Evolutionary conservation across 2,113 vertebrate species (phyloP).

Genomic region (Chlorodrepanis virens): DNA sequence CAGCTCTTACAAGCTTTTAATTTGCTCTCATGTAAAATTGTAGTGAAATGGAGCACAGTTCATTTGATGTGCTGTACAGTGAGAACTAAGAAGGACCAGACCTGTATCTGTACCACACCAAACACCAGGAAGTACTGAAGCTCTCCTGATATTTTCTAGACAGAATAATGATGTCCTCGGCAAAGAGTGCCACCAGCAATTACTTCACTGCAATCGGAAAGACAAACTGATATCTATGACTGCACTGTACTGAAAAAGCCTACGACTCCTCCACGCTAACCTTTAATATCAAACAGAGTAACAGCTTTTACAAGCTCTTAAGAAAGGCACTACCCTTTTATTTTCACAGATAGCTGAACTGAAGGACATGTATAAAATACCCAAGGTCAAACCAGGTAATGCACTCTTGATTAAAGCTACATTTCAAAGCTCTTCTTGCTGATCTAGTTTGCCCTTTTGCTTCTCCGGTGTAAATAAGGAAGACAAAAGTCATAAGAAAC

Average conservation of each 20-base stretch:
- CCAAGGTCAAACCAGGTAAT: background rate
- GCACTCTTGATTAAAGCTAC: background rate
- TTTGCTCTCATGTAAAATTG: background rate
- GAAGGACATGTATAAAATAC: background rate
- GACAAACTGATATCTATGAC: background rate
- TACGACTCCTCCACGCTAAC: background rate
- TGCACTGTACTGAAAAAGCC: background rate
- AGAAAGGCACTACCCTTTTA: background rate
- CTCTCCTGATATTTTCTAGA: slow-evolving; percentile 9
- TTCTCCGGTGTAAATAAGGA: slow-evolving; percentile 3
- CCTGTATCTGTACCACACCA: background rate
- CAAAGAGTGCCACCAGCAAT: background rate
- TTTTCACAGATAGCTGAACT: background rate
- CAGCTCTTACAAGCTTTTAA: background rate
- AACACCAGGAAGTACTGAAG: slow-evolving; percentile 20
- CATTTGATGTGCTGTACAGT: background rate
- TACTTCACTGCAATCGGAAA: slow-evolving; percentile 14
- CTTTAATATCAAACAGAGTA: slow-evolving; percentile 1
- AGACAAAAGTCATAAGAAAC: slow-evolving; percentile 27
- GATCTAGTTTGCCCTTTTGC: background rate
- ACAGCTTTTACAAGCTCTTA: slow-evolving; percentile 17
- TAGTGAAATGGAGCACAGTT: background rate
- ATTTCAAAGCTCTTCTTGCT: background rate
- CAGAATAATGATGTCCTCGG: background rate
- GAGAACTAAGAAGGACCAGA: background rate